Percentiles rank a stretch among this genome's conserved stretches.
phyloP scores from a whole-genome alignment of 2,113 vertebrate species.

The Sarotherodon lohbergeri region DNA sequence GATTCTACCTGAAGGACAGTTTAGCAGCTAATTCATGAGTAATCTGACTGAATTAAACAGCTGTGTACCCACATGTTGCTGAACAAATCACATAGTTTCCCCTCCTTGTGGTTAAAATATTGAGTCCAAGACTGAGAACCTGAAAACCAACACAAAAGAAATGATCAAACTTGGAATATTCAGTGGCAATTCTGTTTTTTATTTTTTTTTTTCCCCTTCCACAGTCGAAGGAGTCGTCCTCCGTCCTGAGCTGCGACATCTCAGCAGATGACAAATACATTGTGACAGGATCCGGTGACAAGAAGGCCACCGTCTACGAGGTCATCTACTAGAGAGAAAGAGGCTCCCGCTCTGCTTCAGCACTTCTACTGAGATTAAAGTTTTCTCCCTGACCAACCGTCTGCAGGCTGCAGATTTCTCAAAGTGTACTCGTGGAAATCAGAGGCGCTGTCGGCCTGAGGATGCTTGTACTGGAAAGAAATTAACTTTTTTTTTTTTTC shows the following conservation, averaged over 20 bases:
- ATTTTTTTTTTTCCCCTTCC: background rate
- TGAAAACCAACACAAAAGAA: background rate
- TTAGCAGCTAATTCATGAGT: background rate
- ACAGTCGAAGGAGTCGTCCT: constrained; percentile 96
- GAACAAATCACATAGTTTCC: background rate
- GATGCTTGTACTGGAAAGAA: constrained; percentile 32
- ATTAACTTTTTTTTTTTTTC: constrained; percentile 2
- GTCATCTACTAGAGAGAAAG: constrained; percentile 84
- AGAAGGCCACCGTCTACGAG: constrained; percentile 97
- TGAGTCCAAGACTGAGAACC: background rate
- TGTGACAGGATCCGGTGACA: constrained; percentile 95
- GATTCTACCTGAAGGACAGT: background rate
- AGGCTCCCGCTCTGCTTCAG: constrained; percentile 9
- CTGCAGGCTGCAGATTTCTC: background rate
- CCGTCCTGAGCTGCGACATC: constrained; percentile 96
- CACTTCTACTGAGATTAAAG: constrained; percentile 35
- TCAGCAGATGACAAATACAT: constrained; percentile 97
- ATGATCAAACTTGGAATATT: background rate
- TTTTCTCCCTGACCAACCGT: background rate
- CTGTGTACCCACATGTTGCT: background rate
- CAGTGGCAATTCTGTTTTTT: background rate
- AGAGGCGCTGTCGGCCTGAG: background rate
- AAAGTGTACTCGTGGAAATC: background rate
- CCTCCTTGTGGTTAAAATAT: background rate
- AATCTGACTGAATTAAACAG: background rate